Evolutionary conservation across 2,113 vertebrate genomes (phyloP).

Genomic region (Percina caprodes): DNA sequence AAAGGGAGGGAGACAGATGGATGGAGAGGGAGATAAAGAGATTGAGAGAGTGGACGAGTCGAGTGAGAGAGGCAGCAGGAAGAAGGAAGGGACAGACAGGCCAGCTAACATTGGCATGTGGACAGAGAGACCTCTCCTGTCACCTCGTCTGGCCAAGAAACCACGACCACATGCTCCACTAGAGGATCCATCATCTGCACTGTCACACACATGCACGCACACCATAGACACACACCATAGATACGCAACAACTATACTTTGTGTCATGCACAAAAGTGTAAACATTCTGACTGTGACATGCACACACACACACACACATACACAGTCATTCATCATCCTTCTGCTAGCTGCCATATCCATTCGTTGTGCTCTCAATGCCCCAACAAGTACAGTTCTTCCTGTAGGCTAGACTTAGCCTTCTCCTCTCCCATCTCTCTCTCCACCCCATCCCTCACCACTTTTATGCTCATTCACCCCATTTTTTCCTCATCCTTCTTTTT

Average conservation of each 20-base stretch:
- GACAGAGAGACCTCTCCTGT: slow-evolving; percentile 67
- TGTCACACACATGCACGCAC: slow-evolving; percentile 18
- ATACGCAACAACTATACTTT: slow-evolving; percentile 34
- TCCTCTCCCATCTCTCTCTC: slow-evolving; percentile 39
- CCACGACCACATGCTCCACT: slow-evolving; percentile 65
- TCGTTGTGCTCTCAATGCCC: slow-evolving; percentile 72
- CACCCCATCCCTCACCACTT: slow-evolving; percentile 47
- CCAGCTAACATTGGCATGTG: slow-evolving; percentile 54
- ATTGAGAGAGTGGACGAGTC: slow-evolving; percentile 4
- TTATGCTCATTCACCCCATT: slow-evolving; percentile 58
- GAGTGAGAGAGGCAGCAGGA: slow-evolving; percentile 44
- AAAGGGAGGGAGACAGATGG: slow-evolving; percentile 21
- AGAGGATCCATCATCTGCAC: slow-evolving; percentile 73
- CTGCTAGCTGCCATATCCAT: slow-evolving; percentile 76
- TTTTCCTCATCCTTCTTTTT: slow-evolving; percentile 40
- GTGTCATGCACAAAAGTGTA: slow-evolving; percentile 56
- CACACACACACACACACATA: slow-evolving; percentile 27
- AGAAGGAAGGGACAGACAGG: slow-evolving; percentile 35
- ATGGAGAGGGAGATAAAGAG: slow-evolving; percentile 16
- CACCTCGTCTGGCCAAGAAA: slow-evolving; percentile 67
- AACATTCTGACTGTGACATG: slow-evolving; percentile 48
- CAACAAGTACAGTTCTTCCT: slow-evolving; percentile 72
- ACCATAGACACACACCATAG: slow-evolving; percentile 12
- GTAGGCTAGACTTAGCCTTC: slow-evolving; percentile 67
- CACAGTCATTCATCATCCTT: slow-evolving; percentile 74